Evolutionary conservation across 2,888 invertebrate species (phyloP), one percentile per base, ranked within the genome.

Genomic region (Drosophila rubida): DNA sequence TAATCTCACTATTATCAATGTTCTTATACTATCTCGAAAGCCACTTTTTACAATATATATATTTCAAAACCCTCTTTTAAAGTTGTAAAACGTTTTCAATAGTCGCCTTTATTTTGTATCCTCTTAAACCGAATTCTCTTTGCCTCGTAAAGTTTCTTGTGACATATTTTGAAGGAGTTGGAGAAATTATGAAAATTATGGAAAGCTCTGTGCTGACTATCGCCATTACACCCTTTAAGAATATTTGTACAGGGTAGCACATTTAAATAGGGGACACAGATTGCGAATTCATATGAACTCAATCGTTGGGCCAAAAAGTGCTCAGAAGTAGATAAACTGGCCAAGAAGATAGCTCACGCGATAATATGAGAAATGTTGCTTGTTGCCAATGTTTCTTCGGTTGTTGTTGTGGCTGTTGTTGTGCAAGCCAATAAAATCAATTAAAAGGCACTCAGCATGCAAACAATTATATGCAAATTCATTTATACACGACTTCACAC

Each of bases 391-490:
- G 9, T 45, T 16, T 11, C 37, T 30, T 4, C 9, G 14, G 8
- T 44, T 30, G 4, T 13, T 57, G 37, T 59, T 51, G 45, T 23
- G 41, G 30, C 46, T 69, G 39, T 42, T 53, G 30, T 27, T 51
- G 22, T 63, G 70, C 69, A 84, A 80, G 71, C 88, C 84, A 88
- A 84, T 84, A 84, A 84, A 84, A 84, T 84, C 88, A 84, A 84
- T 84, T 84, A 84, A 84, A 84, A 86, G 78, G 72, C 84, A 88
- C 87, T 88, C 88, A 83, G 73, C 78, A 84, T 88, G 88, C 88
- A 84, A 84, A 88, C 87, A 88, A 84, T 88, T 88, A 88, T 87
- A 84, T 84, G 84, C 81, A 87, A 84, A 84, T 82, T 85, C 74
- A 70, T 76, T 82, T 76, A 74, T 64, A 69, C 62, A 78, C 69